These are phyloP conservation scores for Merluccius polli DNA, from an alignment of 2,797 vertebrate genomes.

Conservation along the genomic window DNA sequence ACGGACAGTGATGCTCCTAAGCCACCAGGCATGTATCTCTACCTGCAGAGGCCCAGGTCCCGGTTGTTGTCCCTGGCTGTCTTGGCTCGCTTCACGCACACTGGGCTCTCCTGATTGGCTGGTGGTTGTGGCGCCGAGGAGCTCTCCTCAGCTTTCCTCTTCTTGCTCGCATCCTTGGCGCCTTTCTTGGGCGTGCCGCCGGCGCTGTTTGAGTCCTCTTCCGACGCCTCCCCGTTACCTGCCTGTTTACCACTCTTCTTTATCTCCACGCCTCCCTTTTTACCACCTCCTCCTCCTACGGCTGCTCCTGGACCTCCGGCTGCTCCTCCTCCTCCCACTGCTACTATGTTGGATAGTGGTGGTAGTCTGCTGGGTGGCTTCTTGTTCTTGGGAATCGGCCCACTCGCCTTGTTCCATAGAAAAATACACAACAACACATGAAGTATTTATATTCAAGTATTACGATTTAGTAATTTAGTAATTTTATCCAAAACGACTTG, in stretches of 20 bases:
- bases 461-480: not conserved
- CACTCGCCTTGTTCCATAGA: constrained; percentile 81
- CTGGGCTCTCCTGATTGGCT: constrained; percentile 82
- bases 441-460: not conserved
- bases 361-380: constrained; percentile 81
- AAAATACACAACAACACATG: not conserved
- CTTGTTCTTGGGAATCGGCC: constrained; percentile 88
- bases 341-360: not conserved
- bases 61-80: constrained; percentile 86
- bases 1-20: not conserved
- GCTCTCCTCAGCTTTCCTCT: constrained; percentile 85
- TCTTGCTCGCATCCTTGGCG: constrained; percentile 82
- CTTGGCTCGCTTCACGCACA: constrained; percentile 86
- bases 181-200: constrained; percentile 84
- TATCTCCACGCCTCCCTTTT: constrained; percentile 79
- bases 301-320: constrained; percentile 8
- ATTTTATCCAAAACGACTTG: not conserved
- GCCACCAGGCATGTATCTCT: not conserved
- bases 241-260: constrained; percentile 87
- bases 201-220: constrained; percentile 81
- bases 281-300: constrained; percentile 45
- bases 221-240: constrained; percentile 78
- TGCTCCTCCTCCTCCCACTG: constrained; percentile 27
- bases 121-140: constrained; percentile 51
- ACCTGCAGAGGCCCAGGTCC: constrained; percentile 95